phyloP scores from a whole-genome alignment of 2,113 vertebrate genomes.

The Corythaixoides concolor region DNA sequence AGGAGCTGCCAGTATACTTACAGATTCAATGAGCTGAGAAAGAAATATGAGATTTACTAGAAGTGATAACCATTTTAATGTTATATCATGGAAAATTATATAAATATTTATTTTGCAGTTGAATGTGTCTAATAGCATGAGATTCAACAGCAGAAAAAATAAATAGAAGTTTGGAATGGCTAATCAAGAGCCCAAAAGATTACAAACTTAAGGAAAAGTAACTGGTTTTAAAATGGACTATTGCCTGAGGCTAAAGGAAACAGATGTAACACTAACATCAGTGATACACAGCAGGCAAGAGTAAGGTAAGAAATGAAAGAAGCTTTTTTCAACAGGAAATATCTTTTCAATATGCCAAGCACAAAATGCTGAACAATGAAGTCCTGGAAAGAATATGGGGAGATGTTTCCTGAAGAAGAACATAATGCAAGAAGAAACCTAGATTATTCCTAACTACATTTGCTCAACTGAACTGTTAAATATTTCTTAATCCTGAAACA shows the following conservation, averaged over 20 bases:
- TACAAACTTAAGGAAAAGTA: not conserved
- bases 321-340: not conserved
- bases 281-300: not conserved
- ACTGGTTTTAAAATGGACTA: not conserved
- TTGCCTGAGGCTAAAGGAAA: not conserved
- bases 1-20: not conserved
- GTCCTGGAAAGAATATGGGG: not conserved
- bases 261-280: not conserved
- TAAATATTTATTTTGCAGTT: not conserved
- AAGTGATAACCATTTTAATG: not conserved
- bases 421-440: not conserved
- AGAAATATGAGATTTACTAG: not conserved
- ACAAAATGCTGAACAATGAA: not conserved
- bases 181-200: not conserved
- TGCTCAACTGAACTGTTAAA: not conserved
- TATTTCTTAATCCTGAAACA: not conserved
- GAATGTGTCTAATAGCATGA: not conserved
- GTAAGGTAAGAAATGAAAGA: not conserved
- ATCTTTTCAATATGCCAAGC: not conserved
- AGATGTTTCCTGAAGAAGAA: not conserved
- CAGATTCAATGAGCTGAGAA: constrained; percentile 19
- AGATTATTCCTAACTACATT: not conserved
- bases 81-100: not conserved
- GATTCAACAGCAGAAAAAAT: not conserved
- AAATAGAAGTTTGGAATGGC: not conserved